Evolutionary conservation across 64 coral and sea anemone genomes (phyloP).

Genomic region (Dendronephthya gigantea): DNA sequence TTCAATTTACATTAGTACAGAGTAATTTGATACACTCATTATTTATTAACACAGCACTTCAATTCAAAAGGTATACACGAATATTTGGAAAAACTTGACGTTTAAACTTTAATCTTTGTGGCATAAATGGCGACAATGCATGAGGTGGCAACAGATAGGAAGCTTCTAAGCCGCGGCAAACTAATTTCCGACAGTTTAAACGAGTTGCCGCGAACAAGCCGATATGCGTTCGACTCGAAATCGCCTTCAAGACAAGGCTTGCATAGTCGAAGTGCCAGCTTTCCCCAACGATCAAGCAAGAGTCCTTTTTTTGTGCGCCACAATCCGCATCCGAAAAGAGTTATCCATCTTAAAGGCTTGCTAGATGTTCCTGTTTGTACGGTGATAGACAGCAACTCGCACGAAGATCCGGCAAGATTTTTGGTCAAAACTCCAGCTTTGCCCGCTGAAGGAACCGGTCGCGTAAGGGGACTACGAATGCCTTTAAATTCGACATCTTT

Average conservation of each 20-base stretch:
- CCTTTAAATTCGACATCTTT: slow-evolving; percentile 66
- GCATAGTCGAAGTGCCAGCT: slow-evolving; percentile 49
- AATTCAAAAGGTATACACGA: neutral
- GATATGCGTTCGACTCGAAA: slow-evolving; percentile 55
- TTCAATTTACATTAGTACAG: too few relatives aligned
- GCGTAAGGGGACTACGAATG: slow-evolving; percentile 58
- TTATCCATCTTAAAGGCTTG: slow-evolving; percentile 83
- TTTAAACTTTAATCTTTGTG: neutral
- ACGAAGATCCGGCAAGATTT: slow-evolving; percentile 59
- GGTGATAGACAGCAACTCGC: slow-evolving; percentile 64
- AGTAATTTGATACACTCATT: too few relatives aligned
- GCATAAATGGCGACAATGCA: neutral
- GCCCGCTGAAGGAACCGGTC: slow-evolving; percentile 29
- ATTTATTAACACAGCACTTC: neutral
- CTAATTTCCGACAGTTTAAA: slow-evolving; percentile 4
- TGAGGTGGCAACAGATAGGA: neutral
- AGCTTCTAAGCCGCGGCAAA: neutral
- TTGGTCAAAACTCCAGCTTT: slow-evolving; percentile 66
- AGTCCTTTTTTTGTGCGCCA: slow-evolving; percentile 96
- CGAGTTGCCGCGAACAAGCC: slow-evolving; percentile 79
- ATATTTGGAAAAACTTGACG: neutral
- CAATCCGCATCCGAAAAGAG: slow-evolving; percentile 91
- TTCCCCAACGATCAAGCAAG: slow-evolving; percentile 72
- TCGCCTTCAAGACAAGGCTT: slow-evolving; percentile 42
- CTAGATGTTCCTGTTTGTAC: slow-evolving; percentile 91